Evolutionary conservation across 2,888 invertebrate species (phyloP).

Genomic region (Neocrepidodera transversa): DNA sequence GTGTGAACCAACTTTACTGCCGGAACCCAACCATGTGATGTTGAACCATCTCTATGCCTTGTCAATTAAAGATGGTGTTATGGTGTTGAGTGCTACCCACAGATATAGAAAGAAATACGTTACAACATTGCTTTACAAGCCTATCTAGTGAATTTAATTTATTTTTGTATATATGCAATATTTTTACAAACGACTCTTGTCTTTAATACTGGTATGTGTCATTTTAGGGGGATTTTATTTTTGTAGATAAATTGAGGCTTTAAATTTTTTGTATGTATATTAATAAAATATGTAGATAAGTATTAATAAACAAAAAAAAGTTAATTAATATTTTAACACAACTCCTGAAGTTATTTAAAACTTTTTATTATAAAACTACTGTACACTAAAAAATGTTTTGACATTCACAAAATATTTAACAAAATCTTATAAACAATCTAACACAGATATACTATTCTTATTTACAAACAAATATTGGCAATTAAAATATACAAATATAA

Average conservation of each 20-base stretch:
- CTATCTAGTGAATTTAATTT: slow-evolving; percentile 71
- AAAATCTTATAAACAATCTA: background rate
- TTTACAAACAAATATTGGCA: no score
- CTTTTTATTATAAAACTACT: background rate
- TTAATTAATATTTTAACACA: no score
- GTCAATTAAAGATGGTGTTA: slow-evolving; percentile 99
- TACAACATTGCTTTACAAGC: slow-evolving; percentile 97
- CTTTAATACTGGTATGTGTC: slow-evolving; percentile 2
- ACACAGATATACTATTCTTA: no score
- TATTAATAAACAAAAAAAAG: slow-evolving; percentile 14
- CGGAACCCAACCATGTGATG: slow-evolving; percentile 99
- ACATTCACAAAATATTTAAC: background rate
- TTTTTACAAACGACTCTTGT: slow-evolving; percentile 13
- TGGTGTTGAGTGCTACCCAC: slow-evolving; percentile 98
- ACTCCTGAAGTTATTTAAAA: background rate
- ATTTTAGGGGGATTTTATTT: slow-evolving; percentile 17
- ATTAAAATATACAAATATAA: no score
- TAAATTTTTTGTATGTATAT: slow-evolving; percentile 19
- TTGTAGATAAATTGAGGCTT: slow-evolving; percentile 24
- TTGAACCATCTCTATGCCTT: slow-evolving; percentile 99
- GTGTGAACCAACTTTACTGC: slow-evolving; percentile 98
- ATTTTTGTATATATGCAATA: slow-evolving; percentile 16
- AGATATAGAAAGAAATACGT: slow-evolving; percentile 99
- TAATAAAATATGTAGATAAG: slow-evolving; percentile 15
- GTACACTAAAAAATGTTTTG: background rate